Evolutionary conservation across 2,797 vertebrate species (phyloP).

Genomic region (Menidia menidia): DNA sequence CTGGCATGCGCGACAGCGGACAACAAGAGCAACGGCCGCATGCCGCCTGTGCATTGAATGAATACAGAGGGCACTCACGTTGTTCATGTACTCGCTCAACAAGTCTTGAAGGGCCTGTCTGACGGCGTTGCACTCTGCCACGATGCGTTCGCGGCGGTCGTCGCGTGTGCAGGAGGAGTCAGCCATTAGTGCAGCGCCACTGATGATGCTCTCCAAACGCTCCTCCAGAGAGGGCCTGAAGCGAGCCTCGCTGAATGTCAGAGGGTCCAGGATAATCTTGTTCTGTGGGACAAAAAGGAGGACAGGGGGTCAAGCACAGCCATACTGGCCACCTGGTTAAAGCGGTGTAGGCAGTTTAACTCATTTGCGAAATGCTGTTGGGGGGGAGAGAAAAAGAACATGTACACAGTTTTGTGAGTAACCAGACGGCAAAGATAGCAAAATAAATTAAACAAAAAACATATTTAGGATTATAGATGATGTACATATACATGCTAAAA

Average conservation of each 20-base stretch:
- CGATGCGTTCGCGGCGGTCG: conserved; percentile 96
- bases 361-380: not conserved
- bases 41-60: not conserved
- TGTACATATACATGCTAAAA: not conserved
- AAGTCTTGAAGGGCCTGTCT: conserved; percentile 98
- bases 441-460: too few species aligned
- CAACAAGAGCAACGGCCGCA: not conserved
- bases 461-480: not conserved
- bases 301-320: conserved; percentile 36
- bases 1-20: conserved; percentile 5
- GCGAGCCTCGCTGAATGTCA: conserved; percentile 96
- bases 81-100: conserved; percentile 98
- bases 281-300: conserved; percentile 59
- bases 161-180: conserved; percentile 98
- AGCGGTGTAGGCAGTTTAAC: not conserved
- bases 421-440: too few species aligned
- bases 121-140: conserved; percentile 97
- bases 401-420: too few species aligned
- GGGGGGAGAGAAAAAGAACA: not conserved
- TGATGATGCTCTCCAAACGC: conserved; percentile 98
- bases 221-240: conserved; percentile 98
- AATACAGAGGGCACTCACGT: conserved; percentile 85
- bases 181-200: conserved; percentile 97
- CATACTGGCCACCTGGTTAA: not conserved
- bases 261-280: conserved; percentile 97